Conservation (phyloP, 2,113 vertebrate genomes). For the Phalacrocorax carbo region DNA sequence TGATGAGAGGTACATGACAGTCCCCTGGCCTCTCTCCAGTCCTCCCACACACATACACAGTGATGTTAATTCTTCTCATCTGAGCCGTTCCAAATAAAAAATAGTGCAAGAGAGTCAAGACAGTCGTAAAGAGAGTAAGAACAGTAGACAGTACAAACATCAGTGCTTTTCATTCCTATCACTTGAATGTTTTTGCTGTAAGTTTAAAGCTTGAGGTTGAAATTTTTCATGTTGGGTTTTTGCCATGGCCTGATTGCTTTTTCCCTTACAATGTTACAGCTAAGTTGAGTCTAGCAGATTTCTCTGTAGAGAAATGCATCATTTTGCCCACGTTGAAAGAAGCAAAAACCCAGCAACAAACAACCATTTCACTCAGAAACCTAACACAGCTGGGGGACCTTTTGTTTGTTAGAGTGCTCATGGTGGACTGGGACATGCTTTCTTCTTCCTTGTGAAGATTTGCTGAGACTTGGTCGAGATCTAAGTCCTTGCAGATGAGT, state of each 20-base stretch:
- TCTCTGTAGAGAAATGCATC: neutral
- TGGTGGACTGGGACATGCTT: neutral
- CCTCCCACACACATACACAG: neutral
- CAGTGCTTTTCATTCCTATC: neutral
- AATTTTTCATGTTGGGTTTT: neutral
- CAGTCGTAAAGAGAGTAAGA: neutral
- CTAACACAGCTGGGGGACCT: neutral
- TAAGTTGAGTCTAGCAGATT: neutral
- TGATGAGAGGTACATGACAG: neutral
- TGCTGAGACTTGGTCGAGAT: neutral
- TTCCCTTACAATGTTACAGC: neutral
- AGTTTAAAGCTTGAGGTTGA: neutral
- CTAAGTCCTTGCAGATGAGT: neutral
- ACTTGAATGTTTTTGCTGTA: neutral
- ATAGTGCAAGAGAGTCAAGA: neutral
- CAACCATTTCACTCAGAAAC: neutral
- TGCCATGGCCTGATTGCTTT: neutral
- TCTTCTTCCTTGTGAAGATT: neutral
- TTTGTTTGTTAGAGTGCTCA: neutral
- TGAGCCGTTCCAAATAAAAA: neutral
- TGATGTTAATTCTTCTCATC: neutral
- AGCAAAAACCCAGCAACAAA: neutral
- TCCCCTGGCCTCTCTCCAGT: neutral
- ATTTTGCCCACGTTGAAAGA: neutral
- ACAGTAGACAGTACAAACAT: neutral